Base-by-base conservation (phyloP, 2,888 invertebrate species). In the Gerris lacustris region DNA sequence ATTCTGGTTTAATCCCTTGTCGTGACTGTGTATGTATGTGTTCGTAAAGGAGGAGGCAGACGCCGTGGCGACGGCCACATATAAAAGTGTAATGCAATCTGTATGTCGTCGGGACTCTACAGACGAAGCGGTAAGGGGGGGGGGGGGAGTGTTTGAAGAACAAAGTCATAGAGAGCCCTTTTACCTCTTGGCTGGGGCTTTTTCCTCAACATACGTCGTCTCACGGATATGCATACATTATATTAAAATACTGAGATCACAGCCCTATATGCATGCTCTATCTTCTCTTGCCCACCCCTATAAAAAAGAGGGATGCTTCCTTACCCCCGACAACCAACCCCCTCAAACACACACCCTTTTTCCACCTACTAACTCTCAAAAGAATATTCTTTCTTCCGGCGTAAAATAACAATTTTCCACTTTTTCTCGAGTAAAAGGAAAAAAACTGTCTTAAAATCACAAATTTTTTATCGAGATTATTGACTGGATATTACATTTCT, bases 311-410 rank as follows among this genome's bases (percentile, higher is more conserved):
- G 31, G 31, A 31, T 31, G 31, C 31, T 31, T 31, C 4, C 31
- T 31, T 31, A 31, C 31, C 31, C 31, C 31, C 31, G 4, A 31
- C 31, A 31, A 31, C 31, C 31, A 31, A 31, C 31, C 31, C 31
- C 31, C 31, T 4, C 31, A 4, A 31, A 31, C 31, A 31, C 31
- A 31, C n/a, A 11, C 62, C n/a, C n/a, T n/a, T 62, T 62, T 62
- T 62, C 62, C 62, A 62, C 62, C 62, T n/a, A 62, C 62, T 62
- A 62, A 62, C 62, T 62, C n/a, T 15, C 62, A 62, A 62, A 62
- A n/a, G 62, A 11, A 62, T 15, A 62, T 62, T 62, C n/a, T 62
- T 62, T n/a, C 31, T 31, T 31, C 31, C 31, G 2, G 31, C 31
- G 31, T 31, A 31, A 31, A 31, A 31, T 31, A 31, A 31, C 31